Conservation (phyloP, 64 coral and sea anemone species). For the Cladopsammia gracilis region DNA sequence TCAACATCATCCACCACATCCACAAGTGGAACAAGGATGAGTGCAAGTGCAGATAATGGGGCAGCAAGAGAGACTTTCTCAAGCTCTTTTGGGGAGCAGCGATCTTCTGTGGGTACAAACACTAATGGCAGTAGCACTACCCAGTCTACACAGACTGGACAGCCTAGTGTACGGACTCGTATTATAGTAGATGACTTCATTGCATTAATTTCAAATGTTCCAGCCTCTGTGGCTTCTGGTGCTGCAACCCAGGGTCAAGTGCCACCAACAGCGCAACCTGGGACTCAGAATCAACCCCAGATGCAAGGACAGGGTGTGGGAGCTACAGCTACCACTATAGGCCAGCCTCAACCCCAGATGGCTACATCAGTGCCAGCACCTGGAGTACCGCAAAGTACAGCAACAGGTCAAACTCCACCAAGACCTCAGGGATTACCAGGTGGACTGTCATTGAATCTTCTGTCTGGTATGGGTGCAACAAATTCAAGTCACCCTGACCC, state of each 20-base stretch:
- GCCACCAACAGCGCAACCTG: background rate
- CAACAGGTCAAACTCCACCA: slow-evolving; percentile 19
- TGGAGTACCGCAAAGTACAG: background rate
- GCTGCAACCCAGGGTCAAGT: slow-evolving; percentile 32
- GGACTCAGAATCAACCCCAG: background rate
- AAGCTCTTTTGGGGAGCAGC: slow-evolving; percentile 22
- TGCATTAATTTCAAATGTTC: slow-evolving; percentile 79
- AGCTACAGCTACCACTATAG: slow-evolving; percentile 5
- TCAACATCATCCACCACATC: slow-evolving; percentile 40
- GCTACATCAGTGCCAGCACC: slow-evolving; percentile 9
- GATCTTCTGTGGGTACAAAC: slow-evolving; percentile 3
- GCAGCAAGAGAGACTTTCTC: slow-evolving; percentile 30
- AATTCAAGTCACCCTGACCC: slow-evolving; percentile 89
- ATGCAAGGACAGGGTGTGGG: background rate
- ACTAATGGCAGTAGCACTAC: slow-evolving; percentile 48
- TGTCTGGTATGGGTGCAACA: slow-evolving; percentile 30
- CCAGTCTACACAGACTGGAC: slow-evolving; percentile 65
- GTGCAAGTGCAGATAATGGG: slow-evolving; percentile 15
- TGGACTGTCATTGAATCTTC: slow-evolving; percentile 13
- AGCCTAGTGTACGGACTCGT: slow-evolving; percentile 64
- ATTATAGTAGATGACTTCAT: slow-evolving; percentile 92
- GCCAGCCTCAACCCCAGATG: background rate
- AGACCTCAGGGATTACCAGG: slow-evolving; percentile 22
- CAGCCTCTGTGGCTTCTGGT: slow-evolving; percentile 48
- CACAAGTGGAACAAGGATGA: slow-evolving; percentile 45